Evolutionary conservation across 1,140 invertebrate genomes (phyloP).

Genomic region (Tribolium madens): DNA sequence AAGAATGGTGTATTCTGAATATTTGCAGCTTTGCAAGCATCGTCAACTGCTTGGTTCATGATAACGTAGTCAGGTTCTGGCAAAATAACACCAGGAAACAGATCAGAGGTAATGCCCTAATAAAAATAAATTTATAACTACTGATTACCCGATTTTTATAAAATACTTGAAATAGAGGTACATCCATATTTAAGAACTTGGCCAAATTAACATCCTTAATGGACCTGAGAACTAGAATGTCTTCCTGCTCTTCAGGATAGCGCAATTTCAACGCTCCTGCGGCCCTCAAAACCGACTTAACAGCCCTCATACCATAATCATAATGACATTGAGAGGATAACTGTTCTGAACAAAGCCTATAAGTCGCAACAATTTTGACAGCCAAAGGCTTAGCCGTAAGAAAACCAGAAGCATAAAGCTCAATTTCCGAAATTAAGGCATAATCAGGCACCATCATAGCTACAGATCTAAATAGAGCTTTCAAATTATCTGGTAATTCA

Average conservation of each 20-base stretch:
- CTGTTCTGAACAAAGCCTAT: conserved; percentile 94
- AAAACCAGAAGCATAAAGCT: conserved; percentile 94
- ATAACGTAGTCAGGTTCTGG: conserved; percentile 81
- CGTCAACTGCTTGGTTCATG: conserved; percentile 72
- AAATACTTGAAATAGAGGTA: conserved; percentile 84
- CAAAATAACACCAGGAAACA: conserved; percentile 86
- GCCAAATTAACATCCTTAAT: conserved; percentile 95
- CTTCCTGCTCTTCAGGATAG: conserved; percentile 87
- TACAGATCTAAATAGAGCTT: conserved; percentile 94
- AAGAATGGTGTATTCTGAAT: conserved; percentile 88
- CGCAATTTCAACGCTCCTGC: conserved; percentile 91
- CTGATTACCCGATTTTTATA: conserved; percentile 5
- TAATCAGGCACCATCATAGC: conserved; percentile 99
- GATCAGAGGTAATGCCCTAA: conserved; percentile 90
- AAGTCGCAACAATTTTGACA: conserved; percentile 95
- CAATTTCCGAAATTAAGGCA: conserved; percentile 94
- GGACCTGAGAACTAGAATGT: conserved; percentile 85
- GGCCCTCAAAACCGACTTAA: conserved; percentile 90
- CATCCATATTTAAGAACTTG: conserved; percentile 90
- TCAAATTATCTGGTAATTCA: conserved; percentile 94
- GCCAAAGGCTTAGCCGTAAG: conserved; percentile 88
- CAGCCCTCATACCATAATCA: conserved; percentile 94
- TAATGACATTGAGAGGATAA: conserved; percentile 96
- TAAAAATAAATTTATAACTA: conserved; percentile 52
- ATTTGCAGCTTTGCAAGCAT: conserved; percentile 81